Evolutionary conservation across 2,113 vertebrate genomes (phyloP).

Genomic region (Siphamia tubifer): DNA sequence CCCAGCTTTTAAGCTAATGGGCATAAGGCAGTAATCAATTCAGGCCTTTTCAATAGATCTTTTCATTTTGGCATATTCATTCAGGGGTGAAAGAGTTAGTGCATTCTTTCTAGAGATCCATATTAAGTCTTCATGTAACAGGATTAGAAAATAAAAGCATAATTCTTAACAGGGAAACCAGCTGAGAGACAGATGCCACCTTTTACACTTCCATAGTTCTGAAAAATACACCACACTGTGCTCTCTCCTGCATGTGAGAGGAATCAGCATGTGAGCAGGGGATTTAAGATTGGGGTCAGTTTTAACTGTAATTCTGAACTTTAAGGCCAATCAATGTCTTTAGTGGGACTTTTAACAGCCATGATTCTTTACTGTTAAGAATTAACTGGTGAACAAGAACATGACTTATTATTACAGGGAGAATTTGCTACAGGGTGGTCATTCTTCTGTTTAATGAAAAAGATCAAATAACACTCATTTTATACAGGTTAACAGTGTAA

Average conservation of each 20-base stretch:
- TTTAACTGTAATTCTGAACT: neutral
- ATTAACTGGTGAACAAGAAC: neutral
- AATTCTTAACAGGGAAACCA: constrained; percentile 10
- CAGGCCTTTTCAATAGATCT: constrained; percentile 2
- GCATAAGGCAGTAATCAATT: constrained; percentile 67
- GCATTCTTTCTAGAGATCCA: constrained; percentile 43
- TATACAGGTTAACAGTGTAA: constrained; percentile 42
- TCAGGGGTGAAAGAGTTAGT: constrained; percentile 36
- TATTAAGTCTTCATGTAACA: constrained; percentile 3
- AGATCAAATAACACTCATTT: constrained; percentile 1
- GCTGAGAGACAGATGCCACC: constrained; percentile 16
- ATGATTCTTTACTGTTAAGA: neutral
- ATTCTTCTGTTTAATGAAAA: neutral
- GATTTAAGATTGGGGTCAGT: neutral
- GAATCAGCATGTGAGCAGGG: neutral
- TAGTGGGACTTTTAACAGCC: neutral
- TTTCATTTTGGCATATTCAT: constrained; percentile 32
- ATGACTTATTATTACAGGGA: constrained; percentile 17
- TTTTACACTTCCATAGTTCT: neutral
- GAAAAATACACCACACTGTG: neutral
- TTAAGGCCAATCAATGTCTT: too few species aligned
- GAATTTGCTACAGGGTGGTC: neutral
- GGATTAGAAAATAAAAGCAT: constrained; percentile 28
- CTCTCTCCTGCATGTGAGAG: neutral
- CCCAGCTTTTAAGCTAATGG: constrained; percentile 49